A percentile compares a stretch with the other conserved stretches of the same genome.
phyloP scores from a whole-genome alignment of 2,797 vertebrate genomes.

The Botia kubotai region DNA sequence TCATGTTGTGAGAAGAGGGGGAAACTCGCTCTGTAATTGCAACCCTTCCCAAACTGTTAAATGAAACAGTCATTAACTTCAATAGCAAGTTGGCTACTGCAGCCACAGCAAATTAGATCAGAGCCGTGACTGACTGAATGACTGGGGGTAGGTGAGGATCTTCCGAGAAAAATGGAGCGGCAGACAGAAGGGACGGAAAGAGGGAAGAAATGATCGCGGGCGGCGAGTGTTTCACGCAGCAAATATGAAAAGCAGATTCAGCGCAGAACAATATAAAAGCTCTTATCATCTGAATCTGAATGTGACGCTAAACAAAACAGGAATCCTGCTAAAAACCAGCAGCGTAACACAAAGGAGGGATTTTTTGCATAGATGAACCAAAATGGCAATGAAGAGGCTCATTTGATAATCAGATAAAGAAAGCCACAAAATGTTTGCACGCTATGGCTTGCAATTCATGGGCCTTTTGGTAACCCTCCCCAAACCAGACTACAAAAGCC shows the following conservation, averaged over 20 bases:
- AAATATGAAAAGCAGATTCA: constrained; percentile 41
- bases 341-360: constrained; percentile 68
- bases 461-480: constrained; percentile 36
- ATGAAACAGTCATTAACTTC: constrained; percentile 86
- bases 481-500: constrained; percentile 15
- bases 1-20: constrained; percentile 72
- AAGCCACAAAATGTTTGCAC: constrained; percentile 70
- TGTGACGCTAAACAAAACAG: constrained; percentile 71
- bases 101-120: constrained; percentile 84
- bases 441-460: constrained; percentile 65
- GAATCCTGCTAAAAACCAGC: constrained; percentile 65
- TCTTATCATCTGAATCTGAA: constrained; percentile 62
- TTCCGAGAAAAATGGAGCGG: constrained; percentile 27
- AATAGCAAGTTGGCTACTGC: constrained; percentile 82
- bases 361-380: constrained; percentile 81
- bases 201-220: not conserved
- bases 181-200: too few species aligned
- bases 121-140: constrained; percentile 74
- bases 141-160: constrained; percentile 51
- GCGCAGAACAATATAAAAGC: constrained; percentile 22
- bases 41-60: constrained; percentile 83
- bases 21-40: constrained; percentile 81
- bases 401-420: constrained; percentile 83
- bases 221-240: constrained; percentile 15
- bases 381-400: constrained; percentile 79